A percentile compares a stretch with the other conserved stretches of the same genome.
phyloP scores from a whole-genome alignment of 2,888 invertebrate species.

The Drosophila putrida region DNA sequence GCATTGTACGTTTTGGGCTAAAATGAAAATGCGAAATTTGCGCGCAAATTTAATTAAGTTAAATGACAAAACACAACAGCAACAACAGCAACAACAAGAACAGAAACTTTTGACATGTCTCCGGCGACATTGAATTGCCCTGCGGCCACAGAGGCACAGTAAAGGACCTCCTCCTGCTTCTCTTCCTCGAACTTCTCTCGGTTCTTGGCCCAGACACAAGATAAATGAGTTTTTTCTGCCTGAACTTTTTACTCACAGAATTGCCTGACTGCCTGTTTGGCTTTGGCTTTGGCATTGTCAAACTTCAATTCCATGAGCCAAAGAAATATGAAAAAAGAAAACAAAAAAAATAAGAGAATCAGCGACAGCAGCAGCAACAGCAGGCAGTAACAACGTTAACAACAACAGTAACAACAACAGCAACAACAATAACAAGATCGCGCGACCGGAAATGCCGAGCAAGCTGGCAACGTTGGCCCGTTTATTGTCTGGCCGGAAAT shows the following conservation, averaged over 20 bases:
- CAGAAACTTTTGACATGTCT: slow-evolving; percentile 71
- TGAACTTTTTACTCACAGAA: slow-evolving; percentile 62
- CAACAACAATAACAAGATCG: slow-evolving; percentile 44
- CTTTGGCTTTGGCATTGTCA: slow-evolving; percentile 69
- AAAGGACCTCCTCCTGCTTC: slow-evolving; percentile 3
- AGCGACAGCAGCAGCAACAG: slow-evolving; percentile 1
- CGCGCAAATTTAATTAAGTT: slow-evolving; percentile 77
- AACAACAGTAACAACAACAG: slow-evolving; percentile 35
- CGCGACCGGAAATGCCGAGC: slow-evolving; percentile 68
- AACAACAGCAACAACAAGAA: slow-evolving; percentile 28
- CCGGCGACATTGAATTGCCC: slow-evolving; percentile 62
- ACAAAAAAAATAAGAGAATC: not conserved
- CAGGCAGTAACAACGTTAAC: slow-evolving; percentile 46
- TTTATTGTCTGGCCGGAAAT: slow-evolving; percentile 78
- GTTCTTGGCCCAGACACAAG: slow-evolving; percentile 33
- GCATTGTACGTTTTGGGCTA: slow-evolving; percentile 3
- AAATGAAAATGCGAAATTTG: slow-evolving; percentile 61
- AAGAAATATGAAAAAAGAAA: slow-evolving; percentile 52
- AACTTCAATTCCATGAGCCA: slow-evolving; percentile 59
- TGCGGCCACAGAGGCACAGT: slow-evolving; percentile 43
- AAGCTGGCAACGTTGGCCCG: slow-evolving; percentile 63
- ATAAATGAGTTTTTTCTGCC: slow-evolving; percentile 62
- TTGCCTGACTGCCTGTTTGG: slow-evolving; percentile 44
- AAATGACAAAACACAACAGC: slow-evolving; percentile 74
- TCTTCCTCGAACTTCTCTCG: not conserved